These are phyloP conservation scores for Tribolium freemani DNA, from an alignment of 2,888 invertebrate species.

Conservation along the genomic window DNA sequence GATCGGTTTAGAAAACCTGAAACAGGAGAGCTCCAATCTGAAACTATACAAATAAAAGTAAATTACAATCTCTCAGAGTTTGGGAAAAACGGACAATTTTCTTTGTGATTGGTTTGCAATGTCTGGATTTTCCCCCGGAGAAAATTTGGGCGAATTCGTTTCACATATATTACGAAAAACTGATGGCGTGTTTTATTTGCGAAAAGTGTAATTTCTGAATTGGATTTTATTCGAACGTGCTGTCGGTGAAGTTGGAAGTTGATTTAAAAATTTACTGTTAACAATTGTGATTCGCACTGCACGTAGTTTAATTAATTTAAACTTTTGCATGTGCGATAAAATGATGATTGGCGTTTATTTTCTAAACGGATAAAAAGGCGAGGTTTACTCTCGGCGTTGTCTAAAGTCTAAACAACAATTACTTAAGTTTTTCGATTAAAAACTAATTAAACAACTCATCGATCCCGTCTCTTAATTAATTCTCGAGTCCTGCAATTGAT, in stretches of 20 bases:
- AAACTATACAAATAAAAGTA: conserved; percentile 36
- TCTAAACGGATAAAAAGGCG: background rate
- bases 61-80: conserved; percentile 36
- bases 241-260: background rate
- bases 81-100: conserved; percentile 32
- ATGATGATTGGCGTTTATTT: background rate
- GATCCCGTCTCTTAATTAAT: conserved; percentile 27
- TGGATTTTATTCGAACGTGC: background rate
- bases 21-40: conserved; percentile 24
- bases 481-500: conserved; percentile 31
- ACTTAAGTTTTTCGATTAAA: conserved; percentile 22
- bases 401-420: conserved; percentile 10
- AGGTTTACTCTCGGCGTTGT: background rate
- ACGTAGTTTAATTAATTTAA: conserved; percentile 13
- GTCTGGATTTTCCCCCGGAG: background rate
- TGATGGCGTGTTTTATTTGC: background rate
- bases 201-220: background rate
- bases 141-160: background rate
- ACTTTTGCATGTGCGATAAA: background rate
- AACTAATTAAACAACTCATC: conserved; percentile 21
- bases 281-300: conserved; percentile 1
- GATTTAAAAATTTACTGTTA: background rate
- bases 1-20: conserved; percentile 12
- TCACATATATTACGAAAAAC: background rate
- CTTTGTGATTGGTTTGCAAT: conserved; percentile 24